Conservation (phyloP, 92 coral and sea anemone species). For the Zoanthus solanderi region DNA sequence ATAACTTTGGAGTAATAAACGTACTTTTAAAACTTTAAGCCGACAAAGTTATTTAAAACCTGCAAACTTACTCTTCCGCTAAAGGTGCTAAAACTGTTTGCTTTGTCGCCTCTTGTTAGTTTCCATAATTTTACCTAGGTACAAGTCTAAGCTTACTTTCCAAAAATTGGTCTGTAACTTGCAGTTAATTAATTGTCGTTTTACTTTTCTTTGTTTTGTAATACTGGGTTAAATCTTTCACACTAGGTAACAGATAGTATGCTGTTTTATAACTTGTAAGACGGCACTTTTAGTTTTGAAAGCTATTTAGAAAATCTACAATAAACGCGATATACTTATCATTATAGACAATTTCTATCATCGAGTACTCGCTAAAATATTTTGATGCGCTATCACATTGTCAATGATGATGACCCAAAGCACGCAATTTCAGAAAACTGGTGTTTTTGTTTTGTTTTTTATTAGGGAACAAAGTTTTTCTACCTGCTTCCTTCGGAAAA, state of each 20-base stretch:
- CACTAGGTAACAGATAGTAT: background rate
- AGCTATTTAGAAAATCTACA: background rate
- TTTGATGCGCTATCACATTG: background rate
- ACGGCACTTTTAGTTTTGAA: background rate
- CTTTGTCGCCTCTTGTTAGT: background rate
- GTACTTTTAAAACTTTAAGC: too few species aligned
- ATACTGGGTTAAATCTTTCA: background rate
- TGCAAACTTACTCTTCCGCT: too few species aligned
- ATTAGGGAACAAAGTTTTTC: background rate
- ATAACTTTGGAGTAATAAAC: too few species aligned
- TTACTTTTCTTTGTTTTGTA: background rate
- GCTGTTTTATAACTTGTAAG: background rate
- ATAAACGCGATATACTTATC: background rate
- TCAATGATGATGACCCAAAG: background rate
- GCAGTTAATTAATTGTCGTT: background rate
- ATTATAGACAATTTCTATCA: background rate
- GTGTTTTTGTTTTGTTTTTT: background rate
- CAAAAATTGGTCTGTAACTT: background rate
- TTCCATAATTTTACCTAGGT: background rate
- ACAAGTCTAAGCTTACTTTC: background rate
- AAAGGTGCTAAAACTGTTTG: background rate
- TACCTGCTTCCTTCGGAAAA: background rate
- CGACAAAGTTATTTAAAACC: too few species aligned
- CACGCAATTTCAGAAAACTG: background rate
- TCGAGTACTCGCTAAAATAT: background rate